Evolutionary conservation across 2,113 vertebrate species (phyloP), one percentile per base, ranked within the genome.

Genomic region (Brevimyrus niger): DNA sequence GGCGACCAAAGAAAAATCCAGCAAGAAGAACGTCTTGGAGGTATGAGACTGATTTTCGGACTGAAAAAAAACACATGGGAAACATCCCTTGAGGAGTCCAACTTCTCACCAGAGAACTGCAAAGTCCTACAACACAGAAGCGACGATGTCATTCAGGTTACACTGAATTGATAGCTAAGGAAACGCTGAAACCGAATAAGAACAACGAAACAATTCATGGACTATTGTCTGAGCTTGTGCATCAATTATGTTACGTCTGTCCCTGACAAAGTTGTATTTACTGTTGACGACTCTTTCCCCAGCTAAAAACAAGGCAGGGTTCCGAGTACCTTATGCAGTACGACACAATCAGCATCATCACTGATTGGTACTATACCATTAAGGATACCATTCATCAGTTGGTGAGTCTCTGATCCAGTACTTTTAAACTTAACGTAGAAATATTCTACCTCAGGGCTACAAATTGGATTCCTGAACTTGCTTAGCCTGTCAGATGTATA

Each of bases 1-100:
- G 97, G 98, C 97, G 0, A 0, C 94, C 90, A 98, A 95, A 91
- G 98, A 98, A 90, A 99, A 99, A 86, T 99, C 98, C 17, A 99
- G 98, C 94, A 99, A 97, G 94, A 99, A 97, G 92, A 96, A 99
- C 0, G 98, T 99, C 31, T 91, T 99, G 1, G 97, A 99, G 96
- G 98, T 98, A 91, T 93, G 91, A 53, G 0, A 0, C 8, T 31
- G 73, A 21, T 21, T 58, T 53, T 55, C 31, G 6, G 17, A 15
- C 11, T 44, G 76, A 38, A 19, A 44, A 44, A 42, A 35, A 35
- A 47, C 21, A 2, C 82, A 4, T 11, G 44, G 21, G 82, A 48
- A 47, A 42, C 35, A 7, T 35, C 35, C 13, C 73, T 80, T 19
- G 35, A 38, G 35, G 19, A 76, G 42, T 80, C 69, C 13, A 38